Conservation (phyloP, 2,113 vertebrate genomes). For the Manacus vitellinus region DNA sequence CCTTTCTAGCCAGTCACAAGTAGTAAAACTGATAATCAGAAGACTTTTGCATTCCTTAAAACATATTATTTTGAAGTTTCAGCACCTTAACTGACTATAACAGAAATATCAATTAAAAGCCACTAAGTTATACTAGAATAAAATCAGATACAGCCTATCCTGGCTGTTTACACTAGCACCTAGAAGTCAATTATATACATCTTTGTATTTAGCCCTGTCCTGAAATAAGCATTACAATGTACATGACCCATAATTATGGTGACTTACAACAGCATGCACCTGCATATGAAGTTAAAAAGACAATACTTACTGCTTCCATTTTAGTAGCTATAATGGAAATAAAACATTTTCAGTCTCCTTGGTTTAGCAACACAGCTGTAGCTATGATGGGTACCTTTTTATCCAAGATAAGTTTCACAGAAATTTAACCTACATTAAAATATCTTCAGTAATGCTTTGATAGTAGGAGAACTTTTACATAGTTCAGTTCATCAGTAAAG, state of each 20-base stretch:
- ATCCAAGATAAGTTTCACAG: background rate
- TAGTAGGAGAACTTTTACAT: background rate
- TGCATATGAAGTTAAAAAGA: background rate
- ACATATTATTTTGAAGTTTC: background rate
- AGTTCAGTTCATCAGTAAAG: background rate
- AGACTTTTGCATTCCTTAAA: background rate
- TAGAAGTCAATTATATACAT: background rate
- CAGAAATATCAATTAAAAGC: background rate
- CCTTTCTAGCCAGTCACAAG: background rate
- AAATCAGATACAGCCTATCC: background rate
- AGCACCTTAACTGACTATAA: background rate
- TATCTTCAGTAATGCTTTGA: background rate
- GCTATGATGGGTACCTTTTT: background rate
- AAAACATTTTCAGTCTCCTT: constrained; percentile 7
- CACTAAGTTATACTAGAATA: background rate
- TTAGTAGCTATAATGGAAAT: constrained; percentile 32
- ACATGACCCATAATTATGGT: background rate
- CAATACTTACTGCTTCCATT: constrained; percentile 32
- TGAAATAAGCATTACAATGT: background rate
- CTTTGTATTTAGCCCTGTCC: background rate
- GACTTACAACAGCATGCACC: background rate
- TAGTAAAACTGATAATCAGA: background rate
- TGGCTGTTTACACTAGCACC: background rate
- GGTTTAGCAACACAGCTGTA: background rate
- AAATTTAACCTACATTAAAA: background rate